phyloP scores from a whole-genome alignment of 2,113 vertebrate genomes.

The Hippoglossus stenolepis region DNA sequence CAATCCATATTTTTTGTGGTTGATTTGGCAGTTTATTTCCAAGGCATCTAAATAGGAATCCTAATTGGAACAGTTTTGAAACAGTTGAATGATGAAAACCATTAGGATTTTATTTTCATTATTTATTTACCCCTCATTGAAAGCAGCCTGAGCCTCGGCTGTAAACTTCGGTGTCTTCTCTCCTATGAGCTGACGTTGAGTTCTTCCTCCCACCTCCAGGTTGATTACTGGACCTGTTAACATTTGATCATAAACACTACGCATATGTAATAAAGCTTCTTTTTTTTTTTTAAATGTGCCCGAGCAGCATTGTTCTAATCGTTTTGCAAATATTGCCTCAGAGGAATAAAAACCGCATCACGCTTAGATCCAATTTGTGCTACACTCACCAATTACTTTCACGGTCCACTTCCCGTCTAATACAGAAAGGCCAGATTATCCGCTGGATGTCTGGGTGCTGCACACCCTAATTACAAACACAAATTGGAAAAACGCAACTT shows the following conservation, averaged over 20 bases:
- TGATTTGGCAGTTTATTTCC: constrained; percentile 60
- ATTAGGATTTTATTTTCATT: constrained; percentile 55
- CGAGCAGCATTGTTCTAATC: constrained; percentile 77
- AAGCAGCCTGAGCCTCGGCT: constrained; percentile 26
- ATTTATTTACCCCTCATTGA: constrained; percentile 43
- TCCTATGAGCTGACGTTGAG: constrained; percentile 12
- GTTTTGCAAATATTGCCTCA: constrained; percentile 78
- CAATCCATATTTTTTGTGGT: constrained; percentile 57
- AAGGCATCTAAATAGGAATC: constrained; percentile 44
- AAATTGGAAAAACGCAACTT: constrained; percentile 77
- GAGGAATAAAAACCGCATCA: constrained; percentile 78
- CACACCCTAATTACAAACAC: constrained; percentile 82
- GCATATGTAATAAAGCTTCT: constrained; percentile 63
- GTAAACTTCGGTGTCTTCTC: background rate
- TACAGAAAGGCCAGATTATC: constrained; percentile 83
- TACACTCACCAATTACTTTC: constrained; percentile 84
- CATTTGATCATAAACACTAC: constrained; percentile 62
- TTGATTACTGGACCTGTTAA: constrained; percentile 67
- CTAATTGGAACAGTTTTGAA: constrained; percentile 54
- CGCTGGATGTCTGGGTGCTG: constrained; percentile 73
- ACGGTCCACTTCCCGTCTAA: constrained; percentile 81
- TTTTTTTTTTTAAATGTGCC: constrained; percentile 68
- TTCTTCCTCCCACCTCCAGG: constrained; percentile 34
- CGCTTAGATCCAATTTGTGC: constrained; percentile 84
- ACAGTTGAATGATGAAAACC: constrained; percentile 59